Evolutionary conservation across 2,113 vertebrate species (phyloP).

Genomic region (Abramis brama): DNA sequence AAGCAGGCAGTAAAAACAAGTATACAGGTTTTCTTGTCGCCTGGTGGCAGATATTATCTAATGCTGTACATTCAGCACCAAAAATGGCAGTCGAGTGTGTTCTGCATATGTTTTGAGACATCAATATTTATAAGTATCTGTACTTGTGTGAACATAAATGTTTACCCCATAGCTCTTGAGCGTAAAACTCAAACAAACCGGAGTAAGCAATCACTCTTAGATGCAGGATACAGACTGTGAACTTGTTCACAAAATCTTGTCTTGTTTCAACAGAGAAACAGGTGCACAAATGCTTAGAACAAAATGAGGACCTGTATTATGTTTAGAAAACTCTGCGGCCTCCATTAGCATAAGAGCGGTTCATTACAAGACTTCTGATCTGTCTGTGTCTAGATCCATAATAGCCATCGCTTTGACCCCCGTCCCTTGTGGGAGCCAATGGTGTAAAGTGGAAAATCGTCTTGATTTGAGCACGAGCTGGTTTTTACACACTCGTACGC

Average conservation of each 20-base stretch:
- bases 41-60: slow-evolving; percentile 25
- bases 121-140: slow-evolving; percentile 36
- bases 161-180: slow-evolving; percentile 30
- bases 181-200: slow-evolving; percentile 18
- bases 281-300: neutral
- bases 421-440: slow-evolving; percentile 72
- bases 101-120: slow-evolving; percentile 29
- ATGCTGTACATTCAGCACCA: neutral
- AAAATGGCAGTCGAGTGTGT: slow-evolving; percentile 21
- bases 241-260: neutral
- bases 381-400: slow-evolving; percentile 66
- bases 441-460: slow-evolving; percentile 82
- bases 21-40: neutral
- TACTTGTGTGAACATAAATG: slow-evolving; percentile 25
- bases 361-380: slow-evolving; percentile 75
- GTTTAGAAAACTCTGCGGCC: slow-evolving; percentile 55
- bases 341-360: slow-evolving; percentile 70
- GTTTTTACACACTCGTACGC: slow-evolving; percentile 59
- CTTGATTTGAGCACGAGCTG: slow-evolving; percentile 77
- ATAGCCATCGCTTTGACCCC: slow-evolving; percentile 68
- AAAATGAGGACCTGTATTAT: slow-evolving; percentile 21
- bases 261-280: slow-evolving; percentile 17
- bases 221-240: slow-evolving; percentile 12
- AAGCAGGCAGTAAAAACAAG: slow-evolving; percentile 1
- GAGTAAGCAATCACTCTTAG: slow-evolving; percentile 27